Evolutionary conservation across 1,140 invertebrate species (phyloP), one percentile per base, ranked within the genome.

Genomic region (Dufourea novaeangliae): DNA sequence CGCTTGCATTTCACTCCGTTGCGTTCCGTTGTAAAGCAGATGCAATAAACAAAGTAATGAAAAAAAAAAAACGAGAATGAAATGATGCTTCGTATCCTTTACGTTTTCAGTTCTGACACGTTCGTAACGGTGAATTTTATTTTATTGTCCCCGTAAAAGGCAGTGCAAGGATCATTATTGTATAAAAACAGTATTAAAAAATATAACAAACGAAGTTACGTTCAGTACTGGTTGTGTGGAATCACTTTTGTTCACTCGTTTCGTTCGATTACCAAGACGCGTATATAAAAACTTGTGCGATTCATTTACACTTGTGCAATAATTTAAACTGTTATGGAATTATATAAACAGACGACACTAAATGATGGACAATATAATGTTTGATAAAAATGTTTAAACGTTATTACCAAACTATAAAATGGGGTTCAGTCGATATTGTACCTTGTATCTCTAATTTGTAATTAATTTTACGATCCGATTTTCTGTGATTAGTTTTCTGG

Each of bases 71-170:
- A 12, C 14, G n/a, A 25, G 5, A 29, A 10, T 1, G 20, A 71
- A 34, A 71, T 14, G 6, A 12, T 14, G 32, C 14, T 17, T 37
- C 20, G 22, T 12, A 37, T 57, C 14, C 6, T 11, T 17, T 12
- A 34, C 12, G 7, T 27, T 59, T 57, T 39, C 52, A 41, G 20
- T 57, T 32, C 20, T 34, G 11, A 50, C n/a, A 14, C 54, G 63
- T 17, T 41, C n/a, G 12, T 11, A 12, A n/a, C 62, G 57, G 39
- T 12, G 67, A 70, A 64, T 37, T 29, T 66, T n/a, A 12, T n/a
- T 54, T 79, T 78, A 84, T 85, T 85, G 82, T 85, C 78, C 69
- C 63, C 59, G 59, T 82, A 46, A 59, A 81, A 78, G 76, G 54
- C 79, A 74, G 57, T 62, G 62, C 46, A 71, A 63, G 14, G 25